Evolutionary conservation across 1,140 invertebrate species (phyloP).

Genomic region (Lepidurus apus): DNA sequence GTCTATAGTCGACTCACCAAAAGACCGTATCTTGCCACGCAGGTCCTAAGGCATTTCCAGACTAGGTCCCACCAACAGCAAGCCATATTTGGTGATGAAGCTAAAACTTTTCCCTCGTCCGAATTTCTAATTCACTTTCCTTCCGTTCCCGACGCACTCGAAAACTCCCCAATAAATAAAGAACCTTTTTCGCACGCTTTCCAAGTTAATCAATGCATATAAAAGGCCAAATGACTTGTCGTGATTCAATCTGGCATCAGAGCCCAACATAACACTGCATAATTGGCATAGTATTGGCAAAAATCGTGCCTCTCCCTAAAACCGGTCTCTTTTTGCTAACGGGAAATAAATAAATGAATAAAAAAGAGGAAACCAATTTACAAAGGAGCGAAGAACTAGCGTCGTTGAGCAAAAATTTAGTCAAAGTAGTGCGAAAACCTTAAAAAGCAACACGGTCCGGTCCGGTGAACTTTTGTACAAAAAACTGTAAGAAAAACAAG

Average conservation of each 20-base stretch:
- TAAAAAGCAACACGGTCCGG: too few species aligned
- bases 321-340: not conserved
- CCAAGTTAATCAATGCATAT: not conserved
- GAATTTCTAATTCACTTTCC: slow-evolving; percentile 9
- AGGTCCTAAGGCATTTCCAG: slow-evolving; percentile 17
- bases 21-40: slow-evolving; percentile 20
- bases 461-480: too few species aligned
- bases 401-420: too few species aligned
- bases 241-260: slow-evolving; percentile 7
- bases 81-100: slow-evolving; percentile 17
- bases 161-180: not conserved
- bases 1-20: slow-evolving; percentile 21
- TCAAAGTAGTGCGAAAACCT: too few species aligned
- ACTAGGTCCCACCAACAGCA: not conserved
- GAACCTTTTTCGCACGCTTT: slow-evolving; percentile 3
- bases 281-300: not conserved
- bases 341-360: too few species aligned
- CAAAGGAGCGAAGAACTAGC: not conserved
- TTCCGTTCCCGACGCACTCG: not conserved
- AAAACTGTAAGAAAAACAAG: too few species aligned
- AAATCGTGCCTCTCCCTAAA: not conserved
- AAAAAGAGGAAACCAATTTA: not conserved
- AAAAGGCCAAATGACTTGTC: not conserved
- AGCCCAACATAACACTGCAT: slow-evolving; percentile 14
- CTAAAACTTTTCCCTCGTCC: not conserved